Evolutionary conservation across 2,797 vertebrate genomes (phyloP).

Genomic region (Gymnothorax reevesii): DNA sequence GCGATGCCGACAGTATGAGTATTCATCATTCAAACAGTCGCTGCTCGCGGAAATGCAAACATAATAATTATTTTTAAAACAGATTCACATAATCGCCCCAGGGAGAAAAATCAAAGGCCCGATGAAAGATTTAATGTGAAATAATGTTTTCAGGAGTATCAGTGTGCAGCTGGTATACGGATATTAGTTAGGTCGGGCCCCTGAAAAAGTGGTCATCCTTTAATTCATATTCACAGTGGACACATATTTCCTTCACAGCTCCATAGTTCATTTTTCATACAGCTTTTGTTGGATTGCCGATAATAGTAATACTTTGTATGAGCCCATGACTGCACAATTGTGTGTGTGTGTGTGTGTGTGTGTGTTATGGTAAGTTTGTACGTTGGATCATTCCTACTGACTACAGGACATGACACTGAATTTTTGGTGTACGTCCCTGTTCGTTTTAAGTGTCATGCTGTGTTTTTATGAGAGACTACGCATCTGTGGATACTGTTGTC

Average conservation of each 20-base stretch:
- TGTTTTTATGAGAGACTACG: no score
- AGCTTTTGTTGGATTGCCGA: background rate
- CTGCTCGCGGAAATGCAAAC: background rate
- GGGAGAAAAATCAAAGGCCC: slow-evolving; percentile 10
- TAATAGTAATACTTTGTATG: background rate
- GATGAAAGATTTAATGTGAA: slow-evolving; percentile 19
- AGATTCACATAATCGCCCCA: background rate
- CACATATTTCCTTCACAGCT: background rate
- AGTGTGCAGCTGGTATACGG: background rate
- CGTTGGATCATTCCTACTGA: background rate
- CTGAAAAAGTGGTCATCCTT: background rate
- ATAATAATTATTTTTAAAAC: slow-evolving; percentile 7
- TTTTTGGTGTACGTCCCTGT: no score
- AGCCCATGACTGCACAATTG: background rate
- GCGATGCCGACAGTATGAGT: background rate
- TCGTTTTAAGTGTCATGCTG: no score
- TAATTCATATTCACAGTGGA: slow-evolving; percentile 13
- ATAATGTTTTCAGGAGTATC: slow-evolving; percentile 12
- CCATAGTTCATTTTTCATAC: background rate
- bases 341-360: no score
- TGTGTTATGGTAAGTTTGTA: background rate
- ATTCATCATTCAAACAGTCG: background rate
- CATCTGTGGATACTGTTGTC: no score
- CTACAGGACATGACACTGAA: background rate
- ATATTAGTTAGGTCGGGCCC: background rate